phyloP scores from a whole-genome alignment of 2,888 invertebrate species.

The Netelia inedita region DNA sequence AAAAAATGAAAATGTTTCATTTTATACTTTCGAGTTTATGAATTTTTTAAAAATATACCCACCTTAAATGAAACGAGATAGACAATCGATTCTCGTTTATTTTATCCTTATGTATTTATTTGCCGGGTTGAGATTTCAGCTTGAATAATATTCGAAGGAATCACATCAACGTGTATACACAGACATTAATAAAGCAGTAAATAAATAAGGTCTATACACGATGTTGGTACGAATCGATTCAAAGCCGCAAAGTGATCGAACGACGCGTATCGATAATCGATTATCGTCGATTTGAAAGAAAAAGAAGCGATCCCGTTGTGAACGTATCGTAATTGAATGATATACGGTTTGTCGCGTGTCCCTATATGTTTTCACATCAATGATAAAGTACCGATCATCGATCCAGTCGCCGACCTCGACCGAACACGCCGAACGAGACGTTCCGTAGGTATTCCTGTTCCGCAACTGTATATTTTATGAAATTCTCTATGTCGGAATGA shows the following conservation, averaged over 20 bases:
- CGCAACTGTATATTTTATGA: neutral
- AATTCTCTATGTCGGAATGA: neutral
- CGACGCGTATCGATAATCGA: neutral
- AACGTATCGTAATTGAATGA: conserved; percentile 34
- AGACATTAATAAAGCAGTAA: neutral
- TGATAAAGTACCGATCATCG: conserved; percentile 63
- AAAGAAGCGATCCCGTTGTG: neutral
- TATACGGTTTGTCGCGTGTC: conserved; percentile 14
- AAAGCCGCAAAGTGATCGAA: neutral
- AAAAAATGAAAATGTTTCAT: no score
- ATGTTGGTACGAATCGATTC: neutral
- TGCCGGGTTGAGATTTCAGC: no score
- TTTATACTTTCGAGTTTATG: no score
- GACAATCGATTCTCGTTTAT: no score
- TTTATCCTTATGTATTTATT: no score
- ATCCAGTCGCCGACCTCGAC: conserved; percentile 52
- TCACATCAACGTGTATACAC: no score
- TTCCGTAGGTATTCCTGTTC: conserved; percentile 32
- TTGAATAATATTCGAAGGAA: no score
- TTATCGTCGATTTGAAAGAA: neutral
- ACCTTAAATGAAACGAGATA: no score
- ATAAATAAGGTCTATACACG: neutral
- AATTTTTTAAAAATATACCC: no score
- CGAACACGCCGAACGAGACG: conserved; percentile 17
- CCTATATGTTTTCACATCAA: conserved; percentile 48